Base-by-base conservation (phyloP, 1,140 invertebrate genomes). In the Parapsyche elsis region DNA sequence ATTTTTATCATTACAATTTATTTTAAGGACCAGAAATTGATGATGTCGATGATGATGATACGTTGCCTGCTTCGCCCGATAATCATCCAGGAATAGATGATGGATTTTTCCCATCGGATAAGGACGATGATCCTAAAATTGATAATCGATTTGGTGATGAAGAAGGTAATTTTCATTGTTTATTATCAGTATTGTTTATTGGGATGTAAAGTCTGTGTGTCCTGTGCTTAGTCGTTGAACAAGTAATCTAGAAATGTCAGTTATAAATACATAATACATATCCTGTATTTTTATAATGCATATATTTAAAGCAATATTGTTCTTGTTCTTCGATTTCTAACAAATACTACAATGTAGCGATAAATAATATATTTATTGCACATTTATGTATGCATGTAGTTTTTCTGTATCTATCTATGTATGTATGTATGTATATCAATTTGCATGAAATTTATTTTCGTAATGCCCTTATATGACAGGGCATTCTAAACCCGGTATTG, bases 81-180 rank as follows among this genome's bases (percentile, higher is more conserved):
- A 45, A 70, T 14, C 81, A 83, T 19, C 84, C 85, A 49, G 89
- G 90, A 12, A 87, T 91, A 5, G 91, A 92, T 64, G 90, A 92
- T 86, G 91, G 90, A 10, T 86, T 91, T 46, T 84, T 90, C 5
- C 75, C 82, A 7, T 9, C n/a, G 14, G 49, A 78, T n/a, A 26
- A 46, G 24, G 26, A 75, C 30, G 45, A 53, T 49, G 30, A 71
- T 23, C 46, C 59, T 5, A 64, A 24, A 21, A 73, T 76, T 46
- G 78, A 80, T 23, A 38, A 21, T 12, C 38, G 76, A 75, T 71
- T 67, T 24, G 71, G 71, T 10, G 57, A 49, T 16, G 78, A 74
- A 14, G 78, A 79, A 26, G 78, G 49, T 73, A 53, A 24, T 23
- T 24, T 10, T 67, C 9, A 26, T 67, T 67, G 10, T 23, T 67